Conservation (phyloP, 1,140 invertebrate genomes). For the Lepidotrigona ventralis region DNA sequence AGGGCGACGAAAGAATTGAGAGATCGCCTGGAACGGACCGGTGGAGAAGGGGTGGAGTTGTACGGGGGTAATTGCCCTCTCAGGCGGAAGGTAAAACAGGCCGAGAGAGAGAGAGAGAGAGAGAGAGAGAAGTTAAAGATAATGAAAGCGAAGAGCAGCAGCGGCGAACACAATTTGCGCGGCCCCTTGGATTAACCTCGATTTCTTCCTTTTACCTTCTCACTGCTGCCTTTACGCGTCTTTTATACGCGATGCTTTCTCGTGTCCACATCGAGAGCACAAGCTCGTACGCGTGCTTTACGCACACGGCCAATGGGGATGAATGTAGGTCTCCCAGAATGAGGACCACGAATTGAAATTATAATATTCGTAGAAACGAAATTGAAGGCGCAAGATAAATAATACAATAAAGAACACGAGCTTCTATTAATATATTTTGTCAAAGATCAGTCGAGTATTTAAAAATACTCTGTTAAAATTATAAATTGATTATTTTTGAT, state of each 20-base stretch:
- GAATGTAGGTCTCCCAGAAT: not conserved
- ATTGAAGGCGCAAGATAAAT: too few relatives aligned
- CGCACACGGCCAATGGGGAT: slow-evolving; percentile 11
- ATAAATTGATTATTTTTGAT: too few relatives aligned
- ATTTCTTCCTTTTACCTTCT: slow-evolving; percentile 62
- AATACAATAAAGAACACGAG: too few relatives aligned
- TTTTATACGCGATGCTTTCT: slow-evolving; percentile 58
- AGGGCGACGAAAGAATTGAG: slow-evolving; percentile 26
- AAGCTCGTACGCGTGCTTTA: slow-evolving; percentile 9
- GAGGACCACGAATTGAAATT: too few relatives aligned
- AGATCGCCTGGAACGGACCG: slow-evolving; percentile 18
- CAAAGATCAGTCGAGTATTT: too few relatives aligned
- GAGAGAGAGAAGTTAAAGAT: slow-evolving; percentile 37
- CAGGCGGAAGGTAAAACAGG: not conserved
- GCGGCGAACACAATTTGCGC: slow-evolving; percentile 65
- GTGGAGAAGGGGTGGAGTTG: too few relatives aligned
- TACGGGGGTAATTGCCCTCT: slow-evolving; percentile 19
- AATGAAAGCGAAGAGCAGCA: slow-evolving; percentile 68
- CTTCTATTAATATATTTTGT: too few relatives aligned
- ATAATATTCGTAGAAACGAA: too few relatives aligned
- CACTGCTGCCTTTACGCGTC: slow-evolving; percentile 56
- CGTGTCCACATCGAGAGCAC: too few relatives aligned
- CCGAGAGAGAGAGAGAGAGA: not conserved
- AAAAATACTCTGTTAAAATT: too few relatives aligned
- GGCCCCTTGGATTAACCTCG: slow-evolving; percentile 65